Percentiles rank a stretch among this genome's conserved stretches.
Evolutionary conservation across 2,797 vertebrate genomes (phyloP).

Genomic region (Liasis olivaceus): DNA sequence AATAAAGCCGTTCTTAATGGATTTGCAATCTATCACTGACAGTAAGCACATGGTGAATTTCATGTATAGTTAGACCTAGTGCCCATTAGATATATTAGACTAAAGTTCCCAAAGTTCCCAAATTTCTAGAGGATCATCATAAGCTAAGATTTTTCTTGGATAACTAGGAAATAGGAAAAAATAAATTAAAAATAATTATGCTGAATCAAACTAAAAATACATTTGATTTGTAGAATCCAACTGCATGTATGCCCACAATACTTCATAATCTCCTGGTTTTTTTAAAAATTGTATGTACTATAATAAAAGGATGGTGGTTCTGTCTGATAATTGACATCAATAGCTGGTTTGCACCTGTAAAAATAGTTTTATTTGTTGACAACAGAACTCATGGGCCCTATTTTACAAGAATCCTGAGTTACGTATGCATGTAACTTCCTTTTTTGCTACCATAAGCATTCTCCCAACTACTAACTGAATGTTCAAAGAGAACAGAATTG

Average conservation of each 20-base stretch:
- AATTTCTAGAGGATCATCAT: not conserved
- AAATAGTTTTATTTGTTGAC: not conserved
- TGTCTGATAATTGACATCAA: not conserved
- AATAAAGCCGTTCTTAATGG: slow-evolving; percentile 32
- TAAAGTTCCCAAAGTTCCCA: not conserved
- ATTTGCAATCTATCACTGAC: slow-evolving; percentile 16
- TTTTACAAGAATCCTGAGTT: not conserved
- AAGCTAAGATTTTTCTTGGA: not conserved
- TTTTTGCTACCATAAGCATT: not conserved
- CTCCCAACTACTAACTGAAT: not conserved
- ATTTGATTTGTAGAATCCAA: too few species aligned
- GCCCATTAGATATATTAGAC: not conserved
- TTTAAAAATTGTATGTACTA: not conserved
- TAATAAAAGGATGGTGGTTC: not conserved
- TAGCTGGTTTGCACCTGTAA: not conserved
- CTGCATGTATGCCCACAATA: too few species aligned
- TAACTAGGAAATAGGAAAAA: not conserved
- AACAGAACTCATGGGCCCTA: not conserved
- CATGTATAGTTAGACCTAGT: not conserved
- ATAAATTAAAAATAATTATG: too few species aligned
- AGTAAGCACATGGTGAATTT: not conserved
- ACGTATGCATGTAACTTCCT: not conserved
- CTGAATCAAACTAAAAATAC: too few species aligned
- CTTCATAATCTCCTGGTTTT: too few species aligned
- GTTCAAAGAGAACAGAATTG: not conserved